Evolutionary conservation across 1,140 invertebrate species (phyloP), one percentile per base, ranked within the genome.

Genomic region (Rhyacophila brunnea): DNA sequence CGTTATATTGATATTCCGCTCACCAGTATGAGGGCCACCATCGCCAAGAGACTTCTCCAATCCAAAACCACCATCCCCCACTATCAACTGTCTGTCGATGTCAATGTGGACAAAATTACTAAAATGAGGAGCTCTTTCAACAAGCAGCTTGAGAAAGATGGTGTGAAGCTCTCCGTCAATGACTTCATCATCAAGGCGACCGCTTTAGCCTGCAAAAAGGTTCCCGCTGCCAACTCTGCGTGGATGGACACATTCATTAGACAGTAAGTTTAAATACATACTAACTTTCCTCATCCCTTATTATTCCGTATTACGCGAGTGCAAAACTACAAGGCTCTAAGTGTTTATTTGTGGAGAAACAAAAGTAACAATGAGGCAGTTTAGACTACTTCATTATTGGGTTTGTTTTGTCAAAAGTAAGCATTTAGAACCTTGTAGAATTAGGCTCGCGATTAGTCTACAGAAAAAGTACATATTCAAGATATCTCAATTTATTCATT

Each of bases 151-250:
- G 87, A 89, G 44, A 93, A 93, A 68, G 83, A 93, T 15, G 88
- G 89, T 47, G 71, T 86, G 11, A 94, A 96, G 77, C 68, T 99
- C 10, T 97, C 95, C 17, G 85, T 99, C 0, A 99, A 99, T 72
- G 97, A 99, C 74, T 97, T 99, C 67, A 89, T 99, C 44, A 92
- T 99, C 40, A 99, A 99, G 75, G 96, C 93, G 1, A 86, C 92
- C 13, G 95, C 96, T 2, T 80, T 94, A 50, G 93, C 97, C 6
- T 95, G 91, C 74, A 87, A 87, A 70, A 90, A 91, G 74, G 91
- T 99, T 47, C 97, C 97, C 1, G 92, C 96, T 69, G 92, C 88
- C 1, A 99, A 99, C 73, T 95, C 93, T 11, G 86, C 93, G 14
- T 99, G 97, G 95, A 85, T 95, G 83, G 95, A 93, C 52, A 84